phyloP scores from a whole-genome alignment of 2,113 vertebrate species.

The Toxotes jaculatrix region DNA sequence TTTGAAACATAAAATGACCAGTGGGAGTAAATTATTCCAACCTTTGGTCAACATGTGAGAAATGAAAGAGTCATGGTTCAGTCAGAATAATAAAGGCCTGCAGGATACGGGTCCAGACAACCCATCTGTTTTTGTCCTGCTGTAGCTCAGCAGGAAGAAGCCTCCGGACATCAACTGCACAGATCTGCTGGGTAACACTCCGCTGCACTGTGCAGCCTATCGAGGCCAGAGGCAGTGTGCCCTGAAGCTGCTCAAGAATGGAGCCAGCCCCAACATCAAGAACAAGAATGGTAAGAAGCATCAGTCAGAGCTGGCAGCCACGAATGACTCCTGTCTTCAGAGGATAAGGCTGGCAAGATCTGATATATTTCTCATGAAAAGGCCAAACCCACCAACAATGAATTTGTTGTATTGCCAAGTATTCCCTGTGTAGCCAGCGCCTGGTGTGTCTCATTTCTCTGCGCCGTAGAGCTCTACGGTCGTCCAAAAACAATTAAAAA shows the following conservation, averaged over 20 bases:
- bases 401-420: not conserved
- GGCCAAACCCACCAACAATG: not conserved
- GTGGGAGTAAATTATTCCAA: not conserved
- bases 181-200: constrained; percentile 95
- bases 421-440: not conserved
- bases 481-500: not conserved
- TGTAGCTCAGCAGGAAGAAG: constrained; percentile 91
- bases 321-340: not conserved
- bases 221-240: constrained; percentile 95
- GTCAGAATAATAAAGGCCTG: constrained; percentile 25
- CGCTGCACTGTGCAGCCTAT: constrained; percentile 94
- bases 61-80: constrained; percentile 25
- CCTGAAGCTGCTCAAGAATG: constrained; percentile 90
- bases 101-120: not conserved
- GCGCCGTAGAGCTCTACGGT: no score
- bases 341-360: not conserved
- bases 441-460: not conserved
- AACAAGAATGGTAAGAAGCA: constrained; percentile 90
- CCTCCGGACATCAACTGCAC: constrained; percentile 91
- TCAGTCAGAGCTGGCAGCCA: not conserved
- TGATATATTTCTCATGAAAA: not conserved
- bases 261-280: constrained; percentile 87
- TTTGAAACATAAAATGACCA: not conserved
- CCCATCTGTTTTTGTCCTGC: constrained; percentile 29
- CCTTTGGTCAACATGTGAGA: not conserved